Evolutionary conservation across 2,113 vertebrate genomes (phyloP).

Genomic region (Pseudorectes ferrugineus): DNA sequence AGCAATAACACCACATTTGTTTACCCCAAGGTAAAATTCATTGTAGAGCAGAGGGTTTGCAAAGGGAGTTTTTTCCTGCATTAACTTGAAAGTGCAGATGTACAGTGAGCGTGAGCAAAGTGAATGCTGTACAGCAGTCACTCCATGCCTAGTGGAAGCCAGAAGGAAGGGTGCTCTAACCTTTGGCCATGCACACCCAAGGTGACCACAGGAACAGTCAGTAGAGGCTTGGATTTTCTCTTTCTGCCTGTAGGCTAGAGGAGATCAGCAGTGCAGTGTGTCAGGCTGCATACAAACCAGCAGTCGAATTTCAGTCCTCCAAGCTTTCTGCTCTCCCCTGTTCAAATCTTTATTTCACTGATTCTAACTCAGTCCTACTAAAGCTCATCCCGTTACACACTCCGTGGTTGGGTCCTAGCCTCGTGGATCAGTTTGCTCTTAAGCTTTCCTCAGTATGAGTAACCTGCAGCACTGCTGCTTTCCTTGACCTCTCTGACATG

Average conservation of each 20-base stretch:
- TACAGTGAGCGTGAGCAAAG: not conserved
- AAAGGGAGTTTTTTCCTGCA: not conserved
- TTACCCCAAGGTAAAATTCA: not conserved
- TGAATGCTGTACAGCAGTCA: not conserved
- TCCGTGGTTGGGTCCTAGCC: not conserved
- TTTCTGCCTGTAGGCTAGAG: not conserved
- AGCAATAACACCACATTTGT: not conserved
- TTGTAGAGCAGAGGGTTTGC: not conserved
- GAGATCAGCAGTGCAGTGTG: not conserved
- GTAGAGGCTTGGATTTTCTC: not conserved
- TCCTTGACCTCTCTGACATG: conserved; percentile 1
- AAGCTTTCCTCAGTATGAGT: not conserved
- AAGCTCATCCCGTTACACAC: not conserved
- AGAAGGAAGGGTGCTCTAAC: not conserved
- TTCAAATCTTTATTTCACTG: not conserved
- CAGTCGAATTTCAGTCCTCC: not conserved
- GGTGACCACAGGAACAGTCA: not conserved
- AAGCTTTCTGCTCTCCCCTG: not conserved
- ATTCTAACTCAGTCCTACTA: not conserved
- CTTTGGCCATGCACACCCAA: not conserved
- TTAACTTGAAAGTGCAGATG: not conserved
- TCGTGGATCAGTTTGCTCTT: conserved; percentile 28
- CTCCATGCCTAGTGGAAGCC: not conserved
- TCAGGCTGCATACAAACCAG: not conserved
- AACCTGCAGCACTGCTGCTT: conserved; percentile 13